These are phyloP conservation scores for Morpho helenor DNA, from an alignment of 2,888 invertebrate genomes.

Conservation along the genomic window DNA sequence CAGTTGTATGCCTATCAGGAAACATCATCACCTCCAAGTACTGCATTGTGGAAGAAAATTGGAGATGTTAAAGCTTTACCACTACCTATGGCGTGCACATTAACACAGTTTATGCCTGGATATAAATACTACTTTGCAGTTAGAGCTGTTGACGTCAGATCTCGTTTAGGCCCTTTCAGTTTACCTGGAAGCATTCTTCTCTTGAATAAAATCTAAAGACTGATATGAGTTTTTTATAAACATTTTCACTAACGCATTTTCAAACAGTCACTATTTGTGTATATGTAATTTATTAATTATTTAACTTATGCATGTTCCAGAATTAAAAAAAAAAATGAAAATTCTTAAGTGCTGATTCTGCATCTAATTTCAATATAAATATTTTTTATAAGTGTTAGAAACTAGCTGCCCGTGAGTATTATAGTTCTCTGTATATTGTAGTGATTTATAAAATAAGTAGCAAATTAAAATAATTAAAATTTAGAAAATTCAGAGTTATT, in stretches of 20 bases:
- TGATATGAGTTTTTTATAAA: constrained; percentile 33
- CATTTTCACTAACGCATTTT: too few relatives aligned
- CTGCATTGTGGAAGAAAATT: constrained; percentile 94
- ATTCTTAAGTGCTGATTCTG: background rate
- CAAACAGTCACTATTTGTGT: too few relatives aligned
- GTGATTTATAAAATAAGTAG: constrained; percentile 1
- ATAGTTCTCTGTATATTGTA: background rate
- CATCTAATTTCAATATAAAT: background rate
- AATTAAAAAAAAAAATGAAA: background rate
- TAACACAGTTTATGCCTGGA: constrained; percentile 94
- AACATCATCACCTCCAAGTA: constrained; percentile 82
- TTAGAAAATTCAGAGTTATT: background rate
- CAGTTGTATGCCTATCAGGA: constrained; percentile 97
- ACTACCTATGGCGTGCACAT: constrained; percentile 96
- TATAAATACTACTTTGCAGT: constrained; percentile 97
- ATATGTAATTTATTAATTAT: too few relatives aligned
- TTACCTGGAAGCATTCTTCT: constrained; percentile 86
- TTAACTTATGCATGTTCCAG: background rate
- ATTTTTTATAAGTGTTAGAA: background rate
- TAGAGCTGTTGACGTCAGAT: constrained; percentile 90
- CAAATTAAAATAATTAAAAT: background rate
- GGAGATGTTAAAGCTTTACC: constrained; percentile 95
- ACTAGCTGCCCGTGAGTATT: background rate
- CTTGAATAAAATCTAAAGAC: constrained; percentile 65
- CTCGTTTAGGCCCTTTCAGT: constrained; percentile 91